Percentiles rank a stretch among this genome's conserved stretches.
Conservation (phyloP, 2,113 vertebrate genomes). For the Benitochromis conjunctus region DNA sequence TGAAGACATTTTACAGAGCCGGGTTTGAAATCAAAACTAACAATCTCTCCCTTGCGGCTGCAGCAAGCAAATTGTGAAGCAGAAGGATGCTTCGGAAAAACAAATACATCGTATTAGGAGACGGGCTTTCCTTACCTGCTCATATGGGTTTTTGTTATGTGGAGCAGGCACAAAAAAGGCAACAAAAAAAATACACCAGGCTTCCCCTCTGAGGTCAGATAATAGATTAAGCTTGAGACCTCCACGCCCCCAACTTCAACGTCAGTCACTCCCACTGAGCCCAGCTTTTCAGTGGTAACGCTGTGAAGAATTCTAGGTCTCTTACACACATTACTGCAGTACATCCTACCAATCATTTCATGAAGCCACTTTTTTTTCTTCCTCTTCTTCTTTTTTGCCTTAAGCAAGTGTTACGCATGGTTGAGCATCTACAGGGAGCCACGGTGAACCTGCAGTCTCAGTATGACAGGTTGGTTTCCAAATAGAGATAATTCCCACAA, state of each 20-base stretch:
- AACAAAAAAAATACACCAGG: background rate
- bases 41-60: background rate
- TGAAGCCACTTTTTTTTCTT: background rate
- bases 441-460: constrained; percentile 19
- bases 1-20: background rate
- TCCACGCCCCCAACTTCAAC: constrained; percentile 23
- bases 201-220: constrained; percentile 28
- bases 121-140: background rate
- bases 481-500: constrained; percentile 18
- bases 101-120: background rate
- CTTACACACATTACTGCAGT: background rate
- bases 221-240: constrained; percentile 28
- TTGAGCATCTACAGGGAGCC: constrained; percentile 39
- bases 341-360: constrained; percentile 40
- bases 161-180: background rate
- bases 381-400: background rate
- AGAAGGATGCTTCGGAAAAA: background rate
- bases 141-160: background rate
- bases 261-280: constrained; percentile 20
- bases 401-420: constrained; percentile 32
- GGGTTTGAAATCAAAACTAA: background rate
- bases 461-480: constrained; percentile 43
- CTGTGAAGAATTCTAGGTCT: constrained; percentile 37
- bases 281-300: constrained; percentile 12
- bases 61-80: background rate